phyloP scores from a whole-genome alignment of 2,113 vertebrate genomes.

The Arenaria interpres region DNA sequence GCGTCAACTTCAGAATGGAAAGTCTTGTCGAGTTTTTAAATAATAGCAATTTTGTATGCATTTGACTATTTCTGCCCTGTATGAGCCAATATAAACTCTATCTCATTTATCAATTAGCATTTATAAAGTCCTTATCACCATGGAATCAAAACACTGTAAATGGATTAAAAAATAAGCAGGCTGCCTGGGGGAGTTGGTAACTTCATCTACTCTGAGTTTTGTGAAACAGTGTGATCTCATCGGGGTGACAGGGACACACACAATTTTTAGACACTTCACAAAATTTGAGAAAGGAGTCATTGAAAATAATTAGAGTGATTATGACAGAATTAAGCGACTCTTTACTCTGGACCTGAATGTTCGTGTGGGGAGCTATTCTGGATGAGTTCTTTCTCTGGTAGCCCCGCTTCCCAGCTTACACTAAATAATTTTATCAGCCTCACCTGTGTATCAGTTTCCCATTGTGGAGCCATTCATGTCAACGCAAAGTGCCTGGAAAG shows the following conservation, averaged over 20 bases:
- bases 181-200: constrained; percentile 41
- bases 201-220: background rate
- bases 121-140: constrained; percentile 64
- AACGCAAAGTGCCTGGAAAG: background rate
- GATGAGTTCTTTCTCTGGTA: background rate
- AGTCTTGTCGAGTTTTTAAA: background rate
- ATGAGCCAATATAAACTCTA: constrained; percentile 29
- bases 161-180: constrained; percentile 59
- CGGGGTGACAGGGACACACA: background rate
- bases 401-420: background rate
- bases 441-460: background rate
- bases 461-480: background rate
- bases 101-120: constrained; percentile 69
- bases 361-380: background rate
- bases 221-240: constrained; percentile 23
- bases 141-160: constrained; percentile 63
- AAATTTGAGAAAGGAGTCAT: background rate
- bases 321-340: background rate
- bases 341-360: background rate
- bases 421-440: background rate
- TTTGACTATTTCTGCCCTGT: constrained; percentile 42
- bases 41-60: constrained; percentile 2
- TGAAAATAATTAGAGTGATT: background rate
- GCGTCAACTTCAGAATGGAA: background rate
- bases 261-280: background rate